Conservation (phyloP, 53 echinoderm and acorn worm species). For the Holothuria scabra region DNA sequence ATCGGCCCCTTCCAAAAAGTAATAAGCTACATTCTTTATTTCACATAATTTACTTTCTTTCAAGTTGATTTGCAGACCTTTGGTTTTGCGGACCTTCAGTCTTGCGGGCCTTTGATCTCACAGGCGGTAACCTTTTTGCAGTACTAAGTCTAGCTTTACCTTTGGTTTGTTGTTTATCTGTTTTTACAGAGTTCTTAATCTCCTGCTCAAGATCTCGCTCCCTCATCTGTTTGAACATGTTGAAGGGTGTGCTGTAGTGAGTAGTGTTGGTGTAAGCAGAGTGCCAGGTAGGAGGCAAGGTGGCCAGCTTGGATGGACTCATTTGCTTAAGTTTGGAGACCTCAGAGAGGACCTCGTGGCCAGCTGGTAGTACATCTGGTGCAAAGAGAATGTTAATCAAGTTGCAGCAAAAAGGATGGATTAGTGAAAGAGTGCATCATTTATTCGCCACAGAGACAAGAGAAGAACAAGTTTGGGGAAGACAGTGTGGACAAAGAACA, state of each 20-base stretch:
- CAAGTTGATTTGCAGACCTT: too few relatives aligned
- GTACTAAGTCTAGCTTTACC: background rate
- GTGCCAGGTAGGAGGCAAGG: constrained; percentile 43
- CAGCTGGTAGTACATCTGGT: constrained; percentile 56
- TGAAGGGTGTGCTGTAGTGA: constrained; percentile 79
- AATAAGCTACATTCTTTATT: too few relatives aligned
- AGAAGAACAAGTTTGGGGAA: too few relatives aligned
- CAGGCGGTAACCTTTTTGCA: too few relatives aligned
- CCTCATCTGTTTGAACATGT: constrained; percentile 79
- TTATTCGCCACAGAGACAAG: too few relatives aligned
- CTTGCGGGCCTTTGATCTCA: too few relatives aligned
- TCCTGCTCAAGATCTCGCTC: constrained; percentile 81
- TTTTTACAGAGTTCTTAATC: constrained; percentile 44
- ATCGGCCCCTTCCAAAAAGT: too few relatives aligned
- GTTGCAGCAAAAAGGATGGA: background rate
- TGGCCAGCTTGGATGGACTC: constrained; percentile 49
- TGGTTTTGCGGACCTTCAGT: too few relatives aligned
- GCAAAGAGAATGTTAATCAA: background rate
- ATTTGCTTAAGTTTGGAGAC: constrained; percentile 59
- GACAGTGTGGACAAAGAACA: too few relatives aligned
- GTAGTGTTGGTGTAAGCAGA: constrained; percentile 19
- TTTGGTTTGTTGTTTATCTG: constrained; percentile 32
- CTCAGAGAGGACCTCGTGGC: constrained; percentile 59
- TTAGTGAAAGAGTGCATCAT: background rate
- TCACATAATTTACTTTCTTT: too few relatives aligned